Evolutionary conservation across 2,113 vertebrate species (phyloP), one percentile per base, ranked within the genome.

Genomic region (Poicephalus gulielmi): DNA sequence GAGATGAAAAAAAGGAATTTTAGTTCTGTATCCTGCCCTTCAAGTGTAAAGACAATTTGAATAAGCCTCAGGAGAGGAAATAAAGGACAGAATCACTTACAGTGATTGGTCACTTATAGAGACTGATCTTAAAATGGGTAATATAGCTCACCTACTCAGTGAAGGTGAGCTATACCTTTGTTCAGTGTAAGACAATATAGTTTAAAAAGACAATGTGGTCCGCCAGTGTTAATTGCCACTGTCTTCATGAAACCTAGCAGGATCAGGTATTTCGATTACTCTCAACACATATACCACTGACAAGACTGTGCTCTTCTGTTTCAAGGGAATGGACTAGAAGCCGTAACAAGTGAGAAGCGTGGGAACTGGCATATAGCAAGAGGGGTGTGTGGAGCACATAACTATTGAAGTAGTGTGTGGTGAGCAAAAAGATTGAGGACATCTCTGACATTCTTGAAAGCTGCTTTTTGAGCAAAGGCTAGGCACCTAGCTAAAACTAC

Each of bases 351-450:
- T 33, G 31, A 5, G 4, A 89, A 43, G 23, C 3, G 44, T 46
- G 28, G 80, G 28, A 83, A 52, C 4, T 43, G 27, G 2, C 6
- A 20, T 23, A 39, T 14, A 63, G 31, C n/a, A 80, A 67, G 22
- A 46, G 1, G 0, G 30, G 10, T 4, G 1, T n/a, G 47, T 4
- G 31, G 25, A 79, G 11, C 13, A 60, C 10, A 7, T 63, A 46
- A 44, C 15, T n/a, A 43, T 4, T 66, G 37, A 50, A 3, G 22
- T 64, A 52, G 20, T 18, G 2, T 28, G 17, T 12, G 8, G 7
- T 37, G 25, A 64, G n/a, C 9, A 41, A 71, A 57, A 88, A 13
- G 46, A 22, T n/a, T 19, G 68, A 64, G 9, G 7, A 71, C 11
- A 44, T 37, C 35, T 35, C 52, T 64, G 19, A 10, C 7, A 13